phyloP scores from a whole-genome alignment of 2,888 invertebrate genomes.

The Drosophila ochracea region DNA sequence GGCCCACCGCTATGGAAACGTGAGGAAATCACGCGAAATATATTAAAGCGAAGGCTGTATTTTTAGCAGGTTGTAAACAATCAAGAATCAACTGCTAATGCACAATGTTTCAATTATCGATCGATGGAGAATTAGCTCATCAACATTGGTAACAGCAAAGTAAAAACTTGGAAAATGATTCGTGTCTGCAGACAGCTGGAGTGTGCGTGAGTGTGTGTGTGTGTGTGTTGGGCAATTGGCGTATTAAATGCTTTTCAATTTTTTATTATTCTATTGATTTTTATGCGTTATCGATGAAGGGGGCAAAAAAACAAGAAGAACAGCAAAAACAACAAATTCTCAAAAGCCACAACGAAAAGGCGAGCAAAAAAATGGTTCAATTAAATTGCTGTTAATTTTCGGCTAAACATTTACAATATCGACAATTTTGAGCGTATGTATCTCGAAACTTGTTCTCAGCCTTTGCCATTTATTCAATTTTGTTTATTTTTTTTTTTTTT shows the following conservation, averaged over 20 bases:
- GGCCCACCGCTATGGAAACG: neutral
- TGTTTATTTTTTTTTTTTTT: constrained; percentile 26
- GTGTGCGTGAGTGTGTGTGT: neutral
- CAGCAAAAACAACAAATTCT: constrained; percentile 12
- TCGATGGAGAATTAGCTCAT: constrained; percentile 50
- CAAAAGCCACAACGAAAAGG: constrained; percentile 25
- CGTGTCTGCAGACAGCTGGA: constrained; percentile 28
- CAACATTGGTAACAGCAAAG: constrained; percentile 12
- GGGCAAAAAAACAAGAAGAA: constrained; percentile 7
- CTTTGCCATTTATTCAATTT: constrained; percentile 56
- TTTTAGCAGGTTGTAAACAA: constrained; percentile 2
- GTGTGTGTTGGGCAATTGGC: constrained; percentile 39
- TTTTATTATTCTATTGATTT: constrained; percentile 76
- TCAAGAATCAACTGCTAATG: neutral
- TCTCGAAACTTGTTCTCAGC: constrained; percentile 64
- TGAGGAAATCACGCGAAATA: constrained; percentile 7
- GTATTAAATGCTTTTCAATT: constrained; percentile 69
- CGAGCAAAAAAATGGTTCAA: constrained; percentile 55
- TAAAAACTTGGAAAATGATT: constrained; percentile 25
- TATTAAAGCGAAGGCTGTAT: constrained; percentile 2
- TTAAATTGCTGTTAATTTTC: constrained; percentile 76
- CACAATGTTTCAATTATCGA: constrained; percentile 56
- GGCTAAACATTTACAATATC: constrained; percentile 74
- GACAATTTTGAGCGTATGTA: constrained; percentile 15
- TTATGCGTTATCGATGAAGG: constrained; percentile 45